Base-by-base conservation (phyloP, 2,888 invertebrate genomes). In the Volucella bombylans region DNA sequence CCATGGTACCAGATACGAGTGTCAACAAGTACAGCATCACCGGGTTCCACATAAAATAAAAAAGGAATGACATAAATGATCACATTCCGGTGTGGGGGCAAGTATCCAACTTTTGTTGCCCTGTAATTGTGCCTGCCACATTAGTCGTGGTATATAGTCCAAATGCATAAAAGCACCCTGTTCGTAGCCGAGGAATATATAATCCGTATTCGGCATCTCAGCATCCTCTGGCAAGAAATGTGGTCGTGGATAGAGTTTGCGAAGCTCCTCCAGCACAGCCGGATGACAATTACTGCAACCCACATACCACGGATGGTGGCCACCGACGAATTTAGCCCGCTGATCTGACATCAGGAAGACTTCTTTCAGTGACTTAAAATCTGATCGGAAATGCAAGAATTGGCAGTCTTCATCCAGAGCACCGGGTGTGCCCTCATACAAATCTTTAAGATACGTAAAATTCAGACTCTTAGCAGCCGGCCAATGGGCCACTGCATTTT, bases 271-370 rank as follows among this genome's bases (percentile, higher is more conserved):
- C 86, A 96, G 92, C 47, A 97, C 94, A 62, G 94, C 94, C n/a
- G 95, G 95, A 92, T 98, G 96, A 89, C 97, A 98, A 90, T 97
- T 97, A 76, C 96, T 96, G 97, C 97, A 97, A 87, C 97, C 97
- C 57, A 97, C 95, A 92, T 97, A 97, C 97, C 97, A 97, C 1
- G 96, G 94, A 88, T 95, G 93, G 1, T 94, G 94, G 47, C 93
- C 92, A 91, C 95, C 94, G 39, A 90, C 92, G 4, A 90, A 87
- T 59, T 89, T 90, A 6, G 95, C 94, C 89, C 96, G 93, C 67
- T 93, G 93, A 57, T 93, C 91, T 8, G 95, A 93, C 96, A 96
- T 96, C 81, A 93, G 92, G 89, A 97, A 95, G 11, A 97, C 96
- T 90, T 97, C 96, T 81, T 93, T 92, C 76, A 97, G 90, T 38